Percentiles rank a stretch among this genome's conserved stretches.
Evolutionary conservation across 2,888 invertebrate species (phyloP).

Genomic region (Zygothrica quintamaculata): DNA sequence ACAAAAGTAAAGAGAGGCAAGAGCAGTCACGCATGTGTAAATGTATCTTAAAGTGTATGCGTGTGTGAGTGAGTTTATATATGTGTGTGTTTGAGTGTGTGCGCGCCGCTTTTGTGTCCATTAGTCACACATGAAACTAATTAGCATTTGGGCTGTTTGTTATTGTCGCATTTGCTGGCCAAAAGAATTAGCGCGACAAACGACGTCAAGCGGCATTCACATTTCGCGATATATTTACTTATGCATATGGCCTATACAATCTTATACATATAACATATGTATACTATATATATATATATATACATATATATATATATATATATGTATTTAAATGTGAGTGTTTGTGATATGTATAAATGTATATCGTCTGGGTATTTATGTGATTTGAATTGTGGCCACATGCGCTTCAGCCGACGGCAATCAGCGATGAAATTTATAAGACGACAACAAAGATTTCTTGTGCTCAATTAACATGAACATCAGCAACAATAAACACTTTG

Average conservation of each 20-base stretch:
- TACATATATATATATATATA: slow-evolving; percentile 19
- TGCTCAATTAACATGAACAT: slow-evolving; percentile 72
- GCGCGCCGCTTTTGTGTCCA: slow-evolving; percentile 75
- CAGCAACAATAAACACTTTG: slow-evolving; percentile 47
- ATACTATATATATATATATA: slow-evolving; percentile 13
- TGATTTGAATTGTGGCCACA: slow-evolving; percentile 38
- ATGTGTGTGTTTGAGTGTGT: slow-evolving; percentile 36
- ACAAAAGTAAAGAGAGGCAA: slow-evolving; percentile 24
- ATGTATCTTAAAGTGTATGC: slow-evolving; percentile 12
- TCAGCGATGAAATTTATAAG: slow-evolving; percentile 74
- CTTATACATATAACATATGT: slow-evolving; percentile 5
- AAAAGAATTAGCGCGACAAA: slow-evolving; percentile 76
- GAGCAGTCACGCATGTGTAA: slow-evolving; percentile 53
- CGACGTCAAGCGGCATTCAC: slow-evolving; percentile 70
- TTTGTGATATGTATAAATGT: slow-evolving; percentile 67
- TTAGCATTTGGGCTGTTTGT: slow-evolving; percentile 81
- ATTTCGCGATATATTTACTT: slow-evolving; percentile 68
- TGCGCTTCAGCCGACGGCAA: slow-evolving; percentile 80
- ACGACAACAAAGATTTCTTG: slow-evolving; percentile 58
- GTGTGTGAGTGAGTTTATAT: slow-evolving; percentile 13
- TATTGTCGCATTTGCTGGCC: slow-evolving; percentile 81
- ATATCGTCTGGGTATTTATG: slow-evolving; percentile 54
- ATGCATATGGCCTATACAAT: slow-evolving; percentile 37
- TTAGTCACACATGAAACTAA: slow-evolving; percentile 82
- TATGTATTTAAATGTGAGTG: too few species aligned